These are phyloP conservation scores for Lagopus muta DNA, from an alignment of 2,113 vertebrate genomes.

Conservation along the genomic window DNA sequence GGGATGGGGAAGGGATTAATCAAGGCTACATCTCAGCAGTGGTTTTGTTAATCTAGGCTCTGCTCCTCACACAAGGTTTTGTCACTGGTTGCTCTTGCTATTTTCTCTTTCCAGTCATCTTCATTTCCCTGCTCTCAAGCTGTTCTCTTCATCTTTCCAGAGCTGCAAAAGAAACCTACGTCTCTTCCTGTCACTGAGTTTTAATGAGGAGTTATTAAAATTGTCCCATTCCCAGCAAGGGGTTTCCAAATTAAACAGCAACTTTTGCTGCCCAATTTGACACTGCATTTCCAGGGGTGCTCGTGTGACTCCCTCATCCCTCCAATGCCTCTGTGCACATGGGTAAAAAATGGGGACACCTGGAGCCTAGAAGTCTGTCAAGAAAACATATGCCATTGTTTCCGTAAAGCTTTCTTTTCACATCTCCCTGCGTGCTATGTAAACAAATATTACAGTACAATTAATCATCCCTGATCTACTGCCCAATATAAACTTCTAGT, in stretches of 20 bases:
- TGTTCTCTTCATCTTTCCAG: conserved; percentile 41
- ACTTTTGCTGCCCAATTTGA: conserved; percentile 5
- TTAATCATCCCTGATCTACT: neutral
- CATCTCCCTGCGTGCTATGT: neutral
- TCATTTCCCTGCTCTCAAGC: conserved; percentile 34
- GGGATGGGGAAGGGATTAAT: neutral
- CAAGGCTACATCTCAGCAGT: neutral
- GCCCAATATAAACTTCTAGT: neutral
- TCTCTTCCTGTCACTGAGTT: neutral
- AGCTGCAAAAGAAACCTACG: neutral
- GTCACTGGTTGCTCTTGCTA: conserved; percentile 2
- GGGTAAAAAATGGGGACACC: neutral
- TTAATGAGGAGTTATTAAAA: conserved; percentile 58
- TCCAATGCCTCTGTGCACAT: neutral
- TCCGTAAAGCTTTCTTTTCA: neutral
- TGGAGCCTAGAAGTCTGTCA: neutral
- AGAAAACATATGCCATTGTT: neutral
- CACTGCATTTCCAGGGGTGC: neutral
- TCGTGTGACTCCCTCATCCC: neutral
- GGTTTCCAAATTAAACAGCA: conserved; percentile 15
- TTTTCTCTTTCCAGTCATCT: neutral
- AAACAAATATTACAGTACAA: neutral
- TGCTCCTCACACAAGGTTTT: neutral
- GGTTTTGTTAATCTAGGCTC: conserved; percentile 11
- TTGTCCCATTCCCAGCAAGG: conserved; percentile 20